Percentiles rank a stretch among this genome's conserved stretches.
Conservation (phyloP, 2,888 invertebrate genomes). For the Stenolophus ochropezus region DNA sequence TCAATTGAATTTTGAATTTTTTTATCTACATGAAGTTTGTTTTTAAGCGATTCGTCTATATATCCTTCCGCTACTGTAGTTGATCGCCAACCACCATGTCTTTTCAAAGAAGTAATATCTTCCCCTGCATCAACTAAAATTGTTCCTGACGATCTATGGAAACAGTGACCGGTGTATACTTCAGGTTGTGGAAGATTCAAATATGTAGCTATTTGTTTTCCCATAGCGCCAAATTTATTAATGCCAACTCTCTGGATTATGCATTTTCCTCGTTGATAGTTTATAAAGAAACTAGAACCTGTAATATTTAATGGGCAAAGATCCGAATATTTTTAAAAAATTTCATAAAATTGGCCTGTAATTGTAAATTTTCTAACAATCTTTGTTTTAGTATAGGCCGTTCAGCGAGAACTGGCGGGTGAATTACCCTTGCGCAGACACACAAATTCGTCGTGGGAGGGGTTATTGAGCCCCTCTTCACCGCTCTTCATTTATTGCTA, state of each 20-base stretch:
- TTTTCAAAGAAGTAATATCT: conserved; percentile 59
- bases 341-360: conserved; percentile 60
- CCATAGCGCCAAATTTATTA: conserved; percentile 63
- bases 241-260: conserved; percentile 58
- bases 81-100: conserved; percentile 30
- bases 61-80: neutral
- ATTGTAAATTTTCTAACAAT: conserved; percentile 31
- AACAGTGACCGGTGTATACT: conserved; percentile 62
- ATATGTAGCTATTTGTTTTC: conserved; percentile 62
- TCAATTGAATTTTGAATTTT: neutral
- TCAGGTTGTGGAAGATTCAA: conserved; percentile 62
- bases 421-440: no score
- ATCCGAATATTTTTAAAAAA: conserved; percentile 45
- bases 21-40: neutral
- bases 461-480: no score
- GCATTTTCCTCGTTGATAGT: conserved; percentile 59
- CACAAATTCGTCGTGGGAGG: no score
- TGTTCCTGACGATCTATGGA: conserved; percentile 62
- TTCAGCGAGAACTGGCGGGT: no score
- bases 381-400: conserved; percentile 48
- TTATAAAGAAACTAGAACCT: neutral
- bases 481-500: no score
- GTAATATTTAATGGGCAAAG: neutral
- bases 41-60: neutral
- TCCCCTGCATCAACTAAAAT: conserved; percentile 61